These are phyloP conservation scores for Pogonomyrmex californicus DNA, from an alignment of 1,140 invertebrate genomes.

Conservation along the genomic window DNA sequence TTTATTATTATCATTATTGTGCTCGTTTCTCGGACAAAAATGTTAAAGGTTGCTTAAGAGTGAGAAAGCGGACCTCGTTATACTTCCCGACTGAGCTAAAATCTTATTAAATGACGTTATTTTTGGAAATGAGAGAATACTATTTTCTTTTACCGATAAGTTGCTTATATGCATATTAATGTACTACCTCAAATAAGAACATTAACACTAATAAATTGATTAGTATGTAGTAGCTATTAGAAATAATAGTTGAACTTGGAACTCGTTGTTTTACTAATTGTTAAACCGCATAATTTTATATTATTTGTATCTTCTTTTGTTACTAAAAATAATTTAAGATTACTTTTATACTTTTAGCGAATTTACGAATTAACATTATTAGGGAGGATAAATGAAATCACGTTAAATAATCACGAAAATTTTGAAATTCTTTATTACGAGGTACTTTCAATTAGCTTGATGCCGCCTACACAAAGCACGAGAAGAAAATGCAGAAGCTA, in stretches of 20 bases:
- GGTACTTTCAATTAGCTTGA: conserved; percentile 7
- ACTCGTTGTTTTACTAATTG: not conserved
- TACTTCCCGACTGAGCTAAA: not conserved
- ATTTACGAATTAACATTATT: not conserved
- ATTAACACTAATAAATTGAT: not conserved
- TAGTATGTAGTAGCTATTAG: not conserved
- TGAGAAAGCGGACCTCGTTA: conserved; percentile 11
- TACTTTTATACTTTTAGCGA: not conserved
- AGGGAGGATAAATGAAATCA: not conserved
- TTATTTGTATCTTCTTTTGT: not conserved
- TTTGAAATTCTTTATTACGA: conserved; percentile 18
- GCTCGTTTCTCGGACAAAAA: not conserved
- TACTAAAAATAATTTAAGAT: not conserved
- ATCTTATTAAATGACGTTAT: not conserved
- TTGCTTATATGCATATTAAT: not conserved
- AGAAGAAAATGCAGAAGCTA: not conserved
- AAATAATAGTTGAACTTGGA: not conserved
- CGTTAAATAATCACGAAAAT: not conserved
- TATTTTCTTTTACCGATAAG: conserved; percentile 24
- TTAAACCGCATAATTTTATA: not conserved
- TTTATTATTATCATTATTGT: conserved; percentile 54
- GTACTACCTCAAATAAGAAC: not conserved
- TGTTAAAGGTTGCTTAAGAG: not conserved
- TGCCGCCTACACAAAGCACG: not conserved
- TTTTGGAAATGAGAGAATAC: not conserved